These are phyloP conservation scores for Blomia tropicalis DNA, from an alignment of 2,888 invertebrate genomes.

Conservation along the genomic window DNA sequence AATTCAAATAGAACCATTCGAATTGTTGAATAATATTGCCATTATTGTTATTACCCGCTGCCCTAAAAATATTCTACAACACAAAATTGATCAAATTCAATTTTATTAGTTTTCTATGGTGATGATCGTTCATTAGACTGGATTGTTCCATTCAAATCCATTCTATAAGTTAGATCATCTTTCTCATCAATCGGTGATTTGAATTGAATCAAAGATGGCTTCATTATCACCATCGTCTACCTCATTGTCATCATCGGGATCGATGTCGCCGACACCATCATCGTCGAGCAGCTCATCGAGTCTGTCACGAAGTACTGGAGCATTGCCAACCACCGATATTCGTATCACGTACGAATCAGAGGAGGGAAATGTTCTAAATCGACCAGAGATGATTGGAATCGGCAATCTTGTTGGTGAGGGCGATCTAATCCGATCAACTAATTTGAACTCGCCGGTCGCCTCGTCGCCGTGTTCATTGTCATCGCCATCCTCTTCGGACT, in stretches of 20 bases:
- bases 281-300: not conserved
- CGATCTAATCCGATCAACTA: not conserved
- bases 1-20: no score
- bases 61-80: no score
- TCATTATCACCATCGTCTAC: not conserved
- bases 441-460: not conserved
- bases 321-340: constrained; percentile 2
- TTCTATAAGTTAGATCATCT: no score
- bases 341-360: constrained; percentile 14
- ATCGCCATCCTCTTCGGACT: constrained; percentile 1
- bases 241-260: not conserved
- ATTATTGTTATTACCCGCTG: no score
- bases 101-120: no score
- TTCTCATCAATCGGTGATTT: no score
- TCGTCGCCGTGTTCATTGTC: not conserved
- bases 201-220: not conserved
- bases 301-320: not conserved
- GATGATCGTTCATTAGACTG: no score
- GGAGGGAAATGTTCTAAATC: not conserved
- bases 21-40: no score
- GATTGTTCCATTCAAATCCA: no score
- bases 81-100: no score
- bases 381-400: not conserved
- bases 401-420: not conserved
- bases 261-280: not conserved